These are phyloP conservation scores for Lasaia peninsularis DNA, from an alignment of 1,140 invertebrate genomes.

Conservation along the genomic window DNA sequence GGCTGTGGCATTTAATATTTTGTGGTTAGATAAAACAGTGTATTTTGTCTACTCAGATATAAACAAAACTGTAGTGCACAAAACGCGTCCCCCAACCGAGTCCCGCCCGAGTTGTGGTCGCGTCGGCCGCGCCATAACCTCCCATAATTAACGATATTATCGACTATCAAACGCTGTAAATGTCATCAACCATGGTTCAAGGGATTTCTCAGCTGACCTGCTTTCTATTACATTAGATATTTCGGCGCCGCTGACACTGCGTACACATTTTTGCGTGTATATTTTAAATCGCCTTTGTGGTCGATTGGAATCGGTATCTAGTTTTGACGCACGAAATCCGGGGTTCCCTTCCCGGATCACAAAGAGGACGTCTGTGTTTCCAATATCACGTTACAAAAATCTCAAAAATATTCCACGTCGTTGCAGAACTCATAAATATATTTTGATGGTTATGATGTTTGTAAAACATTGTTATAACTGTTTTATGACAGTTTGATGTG, in stretches of 20 bases:
- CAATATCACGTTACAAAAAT: neutral
- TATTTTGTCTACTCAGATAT: too few relatives aligned
- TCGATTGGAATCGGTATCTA: too few relatives aligned
- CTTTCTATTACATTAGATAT: neutral
- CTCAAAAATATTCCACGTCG: neutral
- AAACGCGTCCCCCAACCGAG: too few relatives aligned
- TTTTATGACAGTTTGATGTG: constrained; percentile 7
- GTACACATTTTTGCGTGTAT: neutral
- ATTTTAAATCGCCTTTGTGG: neutral
- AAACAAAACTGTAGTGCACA: too few relatives aligned
- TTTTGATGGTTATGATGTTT: neutral
- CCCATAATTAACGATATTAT: neutral
- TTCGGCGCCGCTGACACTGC: neutral
- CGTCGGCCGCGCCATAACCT: neutral
- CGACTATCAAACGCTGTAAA: neutral
- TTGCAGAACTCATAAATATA: neutral
- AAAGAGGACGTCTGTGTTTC: too few relatives aligned
- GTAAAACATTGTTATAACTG: constrained; percentile 7
- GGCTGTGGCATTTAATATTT: too few relatives aligned
- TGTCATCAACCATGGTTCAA: neutral
- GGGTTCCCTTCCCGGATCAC: too few relatives aligned
- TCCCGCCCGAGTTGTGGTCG: too few relatives aligned
- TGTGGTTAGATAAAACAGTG: too few relatives aligned
- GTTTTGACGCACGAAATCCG: too few relatives aligned
- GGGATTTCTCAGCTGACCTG: neutral